Evolutionary conservation across 2,113 vertebrate genomes (phyloP), one percentile per base, ranked within the genome.

Genomic region (Nothocercus julius): DNA sequence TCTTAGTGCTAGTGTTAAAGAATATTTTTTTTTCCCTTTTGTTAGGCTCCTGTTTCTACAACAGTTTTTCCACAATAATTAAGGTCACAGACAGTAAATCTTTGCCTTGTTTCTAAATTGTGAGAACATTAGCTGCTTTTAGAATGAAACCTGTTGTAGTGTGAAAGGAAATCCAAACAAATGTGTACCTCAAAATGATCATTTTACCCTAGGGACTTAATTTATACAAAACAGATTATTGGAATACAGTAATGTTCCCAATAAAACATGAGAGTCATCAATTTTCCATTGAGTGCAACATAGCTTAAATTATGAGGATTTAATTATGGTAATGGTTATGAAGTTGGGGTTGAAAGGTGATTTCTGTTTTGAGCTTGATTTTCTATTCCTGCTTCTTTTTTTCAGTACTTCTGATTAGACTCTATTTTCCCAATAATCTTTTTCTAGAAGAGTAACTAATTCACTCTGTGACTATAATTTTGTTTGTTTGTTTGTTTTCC

Each of bases 141-240:
- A 88, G 77, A 91, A 75, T 79, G 45, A 90, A 61, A 79, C 30
- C 47, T 92, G 44, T 80, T 93, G 62, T 82, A 85, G 14, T 84
- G 64, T 92, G 74, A 92, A 95, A 92, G 45, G 54, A 96, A 92
- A 92, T 91, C 38, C 87, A 94, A 96, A 97, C 53, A 92, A 94
- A 96, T 90, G 11, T 64, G 38, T 75, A 58, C 66, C 88, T 76
- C 76, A 89, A 79, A 93, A 87, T 70, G 0, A 67, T 78, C 72
- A 87, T 92, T 96, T 86, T 82, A 70, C 73, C 74, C 73, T 90
- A 61, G 78, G 89, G 69, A 87, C 63, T 88, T 87, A 83, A 89
- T 82, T 96, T 94, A 73, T 82, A 87, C 62, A 80, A 84, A 93
- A 75, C 51, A 89, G 54, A 85, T 92, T 95, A 90, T 28, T 53